Percentiles rank a stretch among this genome's conserved stretches.
These are phyloP conservation scores for Perithous albicinctus DNA, from an alignment of 2,888 invertebrate genomes.

Conservation along the genomic window DNA sequence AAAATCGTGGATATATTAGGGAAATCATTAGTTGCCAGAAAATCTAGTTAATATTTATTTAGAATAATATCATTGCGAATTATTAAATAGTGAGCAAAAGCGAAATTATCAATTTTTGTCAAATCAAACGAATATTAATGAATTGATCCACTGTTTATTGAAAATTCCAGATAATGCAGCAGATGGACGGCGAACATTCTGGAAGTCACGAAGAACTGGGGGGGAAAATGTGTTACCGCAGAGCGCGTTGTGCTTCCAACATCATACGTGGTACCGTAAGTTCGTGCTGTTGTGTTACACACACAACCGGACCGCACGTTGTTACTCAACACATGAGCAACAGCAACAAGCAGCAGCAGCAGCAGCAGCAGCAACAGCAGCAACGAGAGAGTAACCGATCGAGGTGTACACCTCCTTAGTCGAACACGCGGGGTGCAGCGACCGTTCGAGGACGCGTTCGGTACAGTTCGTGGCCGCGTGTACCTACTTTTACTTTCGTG, in stretches of 20 bases:
- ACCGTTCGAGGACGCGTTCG: constrained; percentile 84
- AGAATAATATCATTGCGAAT: too few species aligned
- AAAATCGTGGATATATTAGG: too few species aligned
- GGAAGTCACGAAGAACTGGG: not conserved
- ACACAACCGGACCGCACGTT: constrained; percentile 57
- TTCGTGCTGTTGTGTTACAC: constrained; percentile 32
- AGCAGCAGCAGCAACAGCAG: too few species aligned
- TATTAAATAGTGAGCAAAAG: too few species aligned
- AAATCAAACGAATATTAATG: too few species aligned
- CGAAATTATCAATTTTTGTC: too few species aligned
- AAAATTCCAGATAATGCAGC: not conserved
- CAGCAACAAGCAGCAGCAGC: too few species aligned
- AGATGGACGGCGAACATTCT: constrained; percentile 32
- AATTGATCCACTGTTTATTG: not conserved
- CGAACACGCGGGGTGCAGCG: constrained; percentile 79
- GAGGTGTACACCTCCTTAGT: constrained; percentile 58
- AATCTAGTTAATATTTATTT: too few species aligned
- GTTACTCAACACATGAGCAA: constrained; percentile 63
- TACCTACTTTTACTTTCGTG: constrained; percentile 82
- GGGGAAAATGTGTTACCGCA: constrained; percentile 24
- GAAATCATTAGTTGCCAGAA: too few species aligned
- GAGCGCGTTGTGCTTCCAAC: not conserved
- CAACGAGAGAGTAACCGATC: constrained; percentile 51
- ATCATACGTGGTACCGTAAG: constrained; percentile 49
- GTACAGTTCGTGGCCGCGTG: constrained; percentile 75